These are phyloP conservation scores for Coregonus clupeaformis DNA, from an alignment of 2,113 vertebrate genomes.

Conservation along the genomic window DNA sequence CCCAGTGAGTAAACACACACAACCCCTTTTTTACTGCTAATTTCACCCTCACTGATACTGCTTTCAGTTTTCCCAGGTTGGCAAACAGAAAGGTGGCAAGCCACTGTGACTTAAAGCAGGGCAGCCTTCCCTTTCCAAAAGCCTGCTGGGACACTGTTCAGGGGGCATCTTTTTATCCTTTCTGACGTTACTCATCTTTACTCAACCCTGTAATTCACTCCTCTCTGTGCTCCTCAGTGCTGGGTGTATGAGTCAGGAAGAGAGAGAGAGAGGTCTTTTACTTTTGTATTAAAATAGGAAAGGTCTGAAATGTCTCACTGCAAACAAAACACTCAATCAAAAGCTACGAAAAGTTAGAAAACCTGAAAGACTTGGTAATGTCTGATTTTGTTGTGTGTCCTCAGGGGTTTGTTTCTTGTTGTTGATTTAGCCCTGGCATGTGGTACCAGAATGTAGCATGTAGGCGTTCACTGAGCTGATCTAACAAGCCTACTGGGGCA, in stretches of 20 bases:
- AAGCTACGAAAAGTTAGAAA: neutral
- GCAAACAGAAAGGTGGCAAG: neutral
- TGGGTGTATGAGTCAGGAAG: neutral
- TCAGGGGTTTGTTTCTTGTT: constrained; percentile 62
- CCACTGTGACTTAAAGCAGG: neutral
- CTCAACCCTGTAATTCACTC: too few species aligned
- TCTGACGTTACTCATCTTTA: neutral
- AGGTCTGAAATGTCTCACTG: neutral
- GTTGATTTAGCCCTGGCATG: constrained; percentile 61
- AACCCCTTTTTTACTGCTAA: neutral
- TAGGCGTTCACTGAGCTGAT: constrained; percentile 65
- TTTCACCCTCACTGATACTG: neutral
- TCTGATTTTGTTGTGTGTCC: constrained; percentile 65
- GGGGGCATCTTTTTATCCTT: neutral
- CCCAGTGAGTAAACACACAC: constrained; percentile 12
- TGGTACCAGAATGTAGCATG: constrained; percentile 65
- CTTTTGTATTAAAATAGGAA: neutral
- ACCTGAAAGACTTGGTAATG: constrained; percentile 55
- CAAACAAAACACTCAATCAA: neutral
- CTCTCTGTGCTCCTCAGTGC: too few species aligned
- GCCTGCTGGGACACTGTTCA: neutral
- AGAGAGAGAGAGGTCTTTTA: neutral
- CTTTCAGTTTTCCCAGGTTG: neutral
- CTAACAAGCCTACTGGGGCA: constrained; percentile 71
- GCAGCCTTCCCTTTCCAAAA: neutral